phyloP scores from a whole-genome alignment of 2,113 vertebrate species.

The Pomatorhinus ruficollis region DNA sequence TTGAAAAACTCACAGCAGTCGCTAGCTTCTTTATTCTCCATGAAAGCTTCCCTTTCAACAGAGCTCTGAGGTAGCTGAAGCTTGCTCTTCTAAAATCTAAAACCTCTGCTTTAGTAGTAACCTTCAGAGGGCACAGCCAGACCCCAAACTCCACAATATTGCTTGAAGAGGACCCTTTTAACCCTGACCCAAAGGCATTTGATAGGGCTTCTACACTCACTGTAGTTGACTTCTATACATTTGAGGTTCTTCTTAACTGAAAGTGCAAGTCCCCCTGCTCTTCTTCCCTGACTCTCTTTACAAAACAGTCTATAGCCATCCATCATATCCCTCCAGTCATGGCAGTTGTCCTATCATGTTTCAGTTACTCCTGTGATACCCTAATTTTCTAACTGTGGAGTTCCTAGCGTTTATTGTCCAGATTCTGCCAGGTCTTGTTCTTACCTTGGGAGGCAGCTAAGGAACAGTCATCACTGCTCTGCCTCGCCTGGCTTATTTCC shows the following conservation, averaged over 20 bases:
- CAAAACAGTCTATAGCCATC: neutral
- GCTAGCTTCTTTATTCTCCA: accelerated
- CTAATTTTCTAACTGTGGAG: accelerated
- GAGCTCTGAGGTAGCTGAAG: neutral
- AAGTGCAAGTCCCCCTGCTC: neutral
- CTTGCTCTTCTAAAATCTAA: neutral
- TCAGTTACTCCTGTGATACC: neutral
- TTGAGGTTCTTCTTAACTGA: neutral
- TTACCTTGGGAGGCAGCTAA: neutral
- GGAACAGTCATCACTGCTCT: neutral
- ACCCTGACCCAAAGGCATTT: neutral
- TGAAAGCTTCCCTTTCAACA: neutral
- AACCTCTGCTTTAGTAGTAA: neutral
- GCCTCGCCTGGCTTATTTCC: neutral
- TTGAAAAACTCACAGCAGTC: neutral
- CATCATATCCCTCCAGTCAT: neutral
- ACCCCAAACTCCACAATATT: too few relatives aligned
- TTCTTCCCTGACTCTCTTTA: neutral
- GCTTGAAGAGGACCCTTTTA: neutral
- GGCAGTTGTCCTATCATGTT: neutral
- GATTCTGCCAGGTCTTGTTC: neutral
- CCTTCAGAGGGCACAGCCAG: neutral
- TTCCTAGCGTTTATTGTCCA: neutral
- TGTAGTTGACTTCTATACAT: neutral
- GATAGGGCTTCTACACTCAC: neutral